Conservation (phyloP, 2,888 invertebrate species). For the Hemistola chrysoprasaria region DNA sequence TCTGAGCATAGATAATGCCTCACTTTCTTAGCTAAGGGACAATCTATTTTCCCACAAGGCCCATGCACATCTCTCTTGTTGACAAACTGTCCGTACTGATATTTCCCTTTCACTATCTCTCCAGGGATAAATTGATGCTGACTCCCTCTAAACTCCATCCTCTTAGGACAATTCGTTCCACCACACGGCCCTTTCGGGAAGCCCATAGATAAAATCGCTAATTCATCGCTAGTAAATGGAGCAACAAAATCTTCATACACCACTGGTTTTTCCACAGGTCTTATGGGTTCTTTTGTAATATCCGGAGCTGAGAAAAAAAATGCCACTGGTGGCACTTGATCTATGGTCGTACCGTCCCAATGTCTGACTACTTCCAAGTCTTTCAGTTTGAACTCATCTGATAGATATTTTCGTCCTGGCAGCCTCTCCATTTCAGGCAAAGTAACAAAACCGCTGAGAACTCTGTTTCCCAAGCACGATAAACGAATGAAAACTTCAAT, state of each 20-base stretch:
- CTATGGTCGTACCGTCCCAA: constrained; percentile 71
- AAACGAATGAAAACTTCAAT: constrained; percentile 64
- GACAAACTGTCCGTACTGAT: constrained; percentile 68
- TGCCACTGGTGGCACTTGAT: constrained; percentile 64
- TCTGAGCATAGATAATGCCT: constrained; percentile 61
- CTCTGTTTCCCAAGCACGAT: constrained; percentile 64
- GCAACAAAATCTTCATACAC: constrained; percentile 66
- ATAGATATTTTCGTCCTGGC: constrained; percentile 68
- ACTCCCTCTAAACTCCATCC: constrained; percentile 72
- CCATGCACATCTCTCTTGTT: constrained; percentile 74
- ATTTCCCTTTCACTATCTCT: constrained; percentile 64
- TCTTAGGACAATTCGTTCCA: constrained; percentile 70
- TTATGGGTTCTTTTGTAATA: constrained; percentile 62
- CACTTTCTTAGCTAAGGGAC: constrained; percentile 71
- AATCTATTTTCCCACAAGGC: constrained; percentile 72
- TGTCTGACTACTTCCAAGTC: constrained; percentile 72
- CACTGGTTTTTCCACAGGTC: constrained; percentile 49
- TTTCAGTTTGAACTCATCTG: constrained; percentile 66
- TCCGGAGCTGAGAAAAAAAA: constrained; percentile 73
- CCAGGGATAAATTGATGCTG: constrained; percentile 73
- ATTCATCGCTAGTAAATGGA: constrained; percentile 63
- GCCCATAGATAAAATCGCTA: constrained; percentile 73
- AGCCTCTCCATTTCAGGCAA: constrained; percentile 74
- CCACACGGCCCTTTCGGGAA: constrained; percentile 77
- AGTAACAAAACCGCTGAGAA: constrained; percentile 62